Base-by-base conservation (phyloP, 2,797 vertebrate genomes). In the Phalloptychus januarius region DNA sequence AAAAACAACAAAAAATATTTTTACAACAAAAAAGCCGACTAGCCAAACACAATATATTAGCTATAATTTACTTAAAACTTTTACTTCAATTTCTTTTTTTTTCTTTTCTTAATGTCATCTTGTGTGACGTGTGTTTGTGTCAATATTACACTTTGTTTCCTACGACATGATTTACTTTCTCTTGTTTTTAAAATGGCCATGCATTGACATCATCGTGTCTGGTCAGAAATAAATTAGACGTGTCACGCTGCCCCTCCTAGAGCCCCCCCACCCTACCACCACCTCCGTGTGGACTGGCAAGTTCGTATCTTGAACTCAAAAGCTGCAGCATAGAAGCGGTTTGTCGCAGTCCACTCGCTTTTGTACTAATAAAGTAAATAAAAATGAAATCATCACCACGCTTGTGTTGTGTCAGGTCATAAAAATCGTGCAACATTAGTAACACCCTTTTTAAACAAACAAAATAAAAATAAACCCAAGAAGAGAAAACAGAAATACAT, bases 11-110 rank as follows among this genome's bases (percentile, higher is more conserved):
- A 95, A 95, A 95, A 95, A 58, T 86, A 93, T 95, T 93, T 96
- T 95, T 95, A 96, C 94, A 96, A 96, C 95, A 95, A 95, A 97
- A 96, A 96, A 97, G 96, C 96, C 96, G 96, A 97, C 96, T 96
- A 97, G 96, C 96, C 95, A 93, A 97, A 97, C 97, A 98, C 97
- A 97, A 98, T 97, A 97, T 97, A 97, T 98, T 97, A 97, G 96
- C 96, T 97, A 96, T 96, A 94, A 95, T 95, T 95, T 94, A 95
- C 94, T 95, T 93, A 94, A 96, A 94, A 89, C 93, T 95, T 94
- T 95, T 94, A 94, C 88, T 94, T 94, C 90, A 89, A 87, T 94
- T 95, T 95, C 65, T 69, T 42, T 69, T 69, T 33, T 95, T 87
- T 85, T 89, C 94, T 91, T 90, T 91, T 92, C 92, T 94, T 94